Evolutionary conservation across 2,113 vertebrate species (phyloP).

Genomic region (Tinamus guttatus): DNA sequence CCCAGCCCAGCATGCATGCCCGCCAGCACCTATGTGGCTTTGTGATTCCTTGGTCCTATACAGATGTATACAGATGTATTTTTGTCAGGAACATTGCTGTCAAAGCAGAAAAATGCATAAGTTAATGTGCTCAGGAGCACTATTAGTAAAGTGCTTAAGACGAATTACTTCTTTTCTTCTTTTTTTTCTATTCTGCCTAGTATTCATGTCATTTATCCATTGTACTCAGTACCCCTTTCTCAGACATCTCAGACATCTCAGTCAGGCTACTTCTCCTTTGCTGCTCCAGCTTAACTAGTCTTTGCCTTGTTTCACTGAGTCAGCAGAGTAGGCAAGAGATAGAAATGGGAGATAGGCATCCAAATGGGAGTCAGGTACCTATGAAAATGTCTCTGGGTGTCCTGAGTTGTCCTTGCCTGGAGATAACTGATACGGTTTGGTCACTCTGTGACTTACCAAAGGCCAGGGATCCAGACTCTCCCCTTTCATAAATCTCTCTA

Average conservation of each 20-base stretch:
- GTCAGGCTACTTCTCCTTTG: not conserved
- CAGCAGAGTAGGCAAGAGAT: not conserved
- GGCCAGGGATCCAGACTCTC: not conserved
- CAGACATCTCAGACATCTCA: not conserved
- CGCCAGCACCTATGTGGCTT: not conserved
- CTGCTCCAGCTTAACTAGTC: not conserved
- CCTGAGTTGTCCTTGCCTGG: not conserved
- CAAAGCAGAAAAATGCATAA: not conserved
- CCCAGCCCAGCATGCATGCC: accelerated
- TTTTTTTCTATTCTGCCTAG: not conserved
- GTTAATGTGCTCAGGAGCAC: not conserved
- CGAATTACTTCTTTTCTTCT: not conserved
- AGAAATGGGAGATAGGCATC: not conserved
- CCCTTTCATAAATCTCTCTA: not conserved
- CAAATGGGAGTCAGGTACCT: not conserved
- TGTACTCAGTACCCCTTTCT: not conserved
- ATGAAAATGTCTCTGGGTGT: not conserved
- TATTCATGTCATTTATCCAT: not conserved
- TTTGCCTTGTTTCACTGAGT: not conserved
- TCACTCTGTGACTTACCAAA: not conserved
- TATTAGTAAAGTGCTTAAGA: not conserved
- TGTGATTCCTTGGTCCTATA: not conserved
- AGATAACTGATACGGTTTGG: not conserved
- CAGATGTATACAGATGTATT: not conserved
- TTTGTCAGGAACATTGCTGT: not conserved